Conservation (phyloP, 2,797 vertebrate genomes). For the Microctenopoma stevenorrisi region DNA sequence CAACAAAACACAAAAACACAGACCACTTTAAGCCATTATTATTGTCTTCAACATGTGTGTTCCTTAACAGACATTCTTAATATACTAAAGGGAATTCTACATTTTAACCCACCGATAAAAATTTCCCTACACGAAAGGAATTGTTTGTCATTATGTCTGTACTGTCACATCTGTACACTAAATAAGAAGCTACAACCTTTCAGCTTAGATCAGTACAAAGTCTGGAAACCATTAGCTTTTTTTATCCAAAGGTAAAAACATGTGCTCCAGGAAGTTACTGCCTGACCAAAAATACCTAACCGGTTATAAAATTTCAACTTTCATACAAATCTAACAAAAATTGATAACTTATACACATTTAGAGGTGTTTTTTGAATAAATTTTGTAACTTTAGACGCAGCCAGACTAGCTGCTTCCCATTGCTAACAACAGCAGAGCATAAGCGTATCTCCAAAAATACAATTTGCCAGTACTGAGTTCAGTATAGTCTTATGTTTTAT, state of each 20-base stretch:
- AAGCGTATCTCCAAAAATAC: too few relatives aligned
- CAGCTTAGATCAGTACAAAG: slow-evolving; percentile 2
- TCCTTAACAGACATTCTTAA: slow-evolving; percentile 4
- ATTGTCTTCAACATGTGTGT: slow-evolving; percentile 40
- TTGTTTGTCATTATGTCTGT: background rate
- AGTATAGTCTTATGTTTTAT: too few relatives aligned
- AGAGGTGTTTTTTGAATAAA: background rate
- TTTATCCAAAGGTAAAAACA: background rate
- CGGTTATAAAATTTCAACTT: background rate
- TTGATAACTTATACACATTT: background rate
- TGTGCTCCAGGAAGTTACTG: background rate
- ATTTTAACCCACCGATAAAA: slow-evolving; percentile 17
- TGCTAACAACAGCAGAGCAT: too few relatives aligned
- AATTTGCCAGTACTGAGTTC: too few relatives aligned
- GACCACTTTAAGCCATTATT: slow-evolving; percentile 62
- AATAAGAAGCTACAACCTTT: background rate
- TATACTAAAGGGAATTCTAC: background rate
- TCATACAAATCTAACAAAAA: background rate
- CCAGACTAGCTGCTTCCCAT: too few relatives aligned
- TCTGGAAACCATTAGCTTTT: background rate
- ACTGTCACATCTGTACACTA: background rate
- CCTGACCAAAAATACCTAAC: background rate
- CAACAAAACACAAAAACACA: slow-evolving; percentile 40
- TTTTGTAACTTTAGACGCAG: too few relatives aligned
- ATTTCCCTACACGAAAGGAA: background rate